Base-by-base conservation (phyloP, 2,888 invertebrate species). In the Philopedon plagiatum region DNA sequence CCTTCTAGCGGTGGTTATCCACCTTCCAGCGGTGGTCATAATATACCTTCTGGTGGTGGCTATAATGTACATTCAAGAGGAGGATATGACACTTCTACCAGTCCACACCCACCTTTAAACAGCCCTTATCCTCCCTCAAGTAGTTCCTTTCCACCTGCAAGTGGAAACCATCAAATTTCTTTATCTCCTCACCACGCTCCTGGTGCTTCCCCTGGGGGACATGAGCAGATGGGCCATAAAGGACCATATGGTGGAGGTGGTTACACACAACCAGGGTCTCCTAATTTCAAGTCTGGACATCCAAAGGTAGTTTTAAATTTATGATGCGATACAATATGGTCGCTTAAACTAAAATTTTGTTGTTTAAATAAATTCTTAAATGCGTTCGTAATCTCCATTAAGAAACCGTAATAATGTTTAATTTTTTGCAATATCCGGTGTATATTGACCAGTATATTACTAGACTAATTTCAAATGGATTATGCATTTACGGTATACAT, bases 101-200 rank as follows among this genome's bases (percentile, higher is more conserved):
- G 32, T 5, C 9, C 19, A 11, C 19, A 37, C 13, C 64, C 73
- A 26, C 44, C 72, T n/a, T 37, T 66, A 32, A 26, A 44, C 11
- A 32, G 39, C 2, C 26, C 37, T 54, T 76, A 78, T 68, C 75
- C 77, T 11, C 58, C 76, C 39, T 44, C 70, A 29, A 7, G 7
- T 11, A 26, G 64, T 21, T 18, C 76, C 77, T 68, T 76, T 76
- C 7, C 70, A 75, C 51, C 18, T 37, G 23, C 64, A 13, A 18
- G 29, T 32, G n/a, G n/a, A n/a, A n/a, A n/a, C n/a, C n/a, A n/a
- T n/a, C 64, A 75, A 37, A 29, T 70, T 5, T 15, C 58, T 4
- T 39, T 26, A 41, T 41, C 37, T 46, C 61, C 29, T 51, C 49
- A 26, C 65, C 85, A 85, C 79, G 85, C 86, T 56, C 84, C 86